Evolutionary conservation across 2,888 invertebrate species (phyloP).

Genomic region (Lasioglossum vierecki): DNA sequence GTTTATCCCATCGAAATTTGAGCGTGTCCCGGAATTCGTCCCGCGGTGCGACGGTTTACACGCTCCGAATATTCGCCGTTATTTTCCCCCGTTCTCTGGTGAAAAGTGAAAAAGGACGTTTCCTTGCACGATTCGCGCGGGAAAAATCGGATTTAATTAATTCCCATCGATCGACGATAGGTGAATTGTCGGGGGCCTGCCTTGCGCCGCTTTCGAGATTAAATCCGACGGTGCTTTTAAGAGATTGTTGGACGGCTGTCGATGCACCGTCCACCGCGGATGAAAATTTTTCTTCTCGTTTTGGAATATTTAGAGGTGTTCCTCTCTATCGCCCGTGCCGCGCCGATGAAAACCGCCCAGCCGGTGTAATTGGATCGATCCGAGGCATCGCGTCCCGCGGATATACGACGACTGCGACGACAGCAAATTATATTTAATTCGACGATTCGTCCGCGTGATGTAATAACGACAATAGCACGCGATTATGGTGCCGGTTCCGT

Average conservation of each 20-base stretch:
- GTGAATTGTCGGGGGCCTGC: slow-evolving; percentile 15
- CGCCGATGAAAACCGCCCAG: neutral
- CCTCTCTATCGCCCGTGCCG: neutral
- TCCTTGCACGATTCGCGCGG: neutral
- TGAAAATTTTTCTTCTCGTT: slow-evolving; percentile 17
- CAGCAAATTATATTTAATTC: slow-evolving; percentile 29
- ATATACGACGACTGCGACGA: slow-evolving; percentile 11
- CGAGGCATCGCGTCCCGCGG: neutral
- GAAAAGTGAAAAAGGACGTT: neutral
- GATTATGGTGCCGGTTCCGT: neutral
- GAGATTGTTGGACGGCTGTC: slow-evolving; percentile 28
- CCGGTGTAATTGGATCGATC: slow-evolving; percentile 33
- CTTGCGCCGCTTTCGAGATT: slow-evolving; percentile 32
- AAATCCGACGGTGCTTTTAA: slow-evolving; percentile 39
- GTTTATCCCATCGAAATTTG: neutral
- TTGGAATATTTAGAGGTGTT: slow-evolving; percentile 12
- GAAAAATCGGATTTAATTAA: slow-evolving; percentile 58
- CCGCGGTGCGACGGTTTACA: neutral
- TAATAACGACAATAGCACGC: slow-evolving; percentile 16
- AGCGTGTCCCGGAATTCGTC: neutral
- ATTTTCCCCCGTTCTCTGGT: neutral
- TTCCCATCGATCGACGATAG: slow-evolving; percentile 43
- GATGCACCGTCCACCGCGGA: slow-evolving; percentile 32
- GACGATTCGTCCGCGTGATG: slow-evolving; percentile 16
- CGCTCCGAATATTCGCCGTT: neutral